Evolutionary conservation across 2,797 vertebrate genomes (phyloP), one percentile per base, ranked within the genome.

Genomic region (Saguinus oedipus): DNA sequence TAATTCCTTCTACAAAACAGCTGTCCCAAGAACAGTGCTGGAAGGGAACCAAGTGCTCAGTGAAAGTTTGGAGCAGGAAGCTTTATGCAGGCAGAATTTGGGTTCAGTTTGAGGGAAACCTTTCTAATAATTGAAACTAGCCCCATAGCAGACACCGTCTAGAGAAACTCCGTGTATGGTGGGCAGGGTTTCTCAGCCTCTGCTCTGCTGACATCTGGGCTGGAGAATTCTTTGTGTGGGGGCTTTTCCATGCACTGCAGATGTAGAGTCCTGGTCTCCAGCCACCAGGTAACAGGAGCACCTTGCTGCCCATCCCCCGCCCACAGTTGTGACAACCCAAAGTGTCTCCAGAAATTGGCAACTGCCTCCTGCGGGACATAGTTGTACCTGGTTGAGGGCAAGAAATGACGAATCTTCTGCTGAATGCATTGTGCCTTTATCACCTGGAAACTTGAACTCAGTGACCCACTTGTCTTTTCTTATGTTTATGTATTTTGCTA

Each of bases 81-180:
- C 79, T 42, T 53, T 61, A 26, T 50, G 59, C 7, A 50, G 70
- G 36, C 22, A 22, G 19, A 36, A 36, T 83, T 90, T 80, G 53
- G 36, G 57, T 84, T 94, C 61, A 36, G 6, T 55, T 50, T 70
- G 75, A 93, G 74, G 82, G 57, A 75, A 93, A 14, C 15, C 79
- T 87, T 90, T 88, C 50, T 57, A 87, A 86, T 76, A 33, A 70
- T 79, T 72, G 85, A 76, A 79, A 36, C 39, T 57, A 70, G 33
- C 20, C 55, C n/a, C 46, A 24, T 14, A 39, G 27, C 1, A 30
- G 55, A 44, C n/a, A 19, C 17, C 22, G 4, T 48, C 13, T 17
- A 17, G 74, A 30, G 76, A 70, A 15, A 4, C 1, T 0, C 30
- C 7, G 3, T 30, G 9, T 33, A 1, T 1, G 1, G n/a, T 27